These are phyloP conservation scores for Phenganax subtilis DNA, from an alignment of 92 coral and sea anemone genomes.

Conservation along the genomic window DNA sequence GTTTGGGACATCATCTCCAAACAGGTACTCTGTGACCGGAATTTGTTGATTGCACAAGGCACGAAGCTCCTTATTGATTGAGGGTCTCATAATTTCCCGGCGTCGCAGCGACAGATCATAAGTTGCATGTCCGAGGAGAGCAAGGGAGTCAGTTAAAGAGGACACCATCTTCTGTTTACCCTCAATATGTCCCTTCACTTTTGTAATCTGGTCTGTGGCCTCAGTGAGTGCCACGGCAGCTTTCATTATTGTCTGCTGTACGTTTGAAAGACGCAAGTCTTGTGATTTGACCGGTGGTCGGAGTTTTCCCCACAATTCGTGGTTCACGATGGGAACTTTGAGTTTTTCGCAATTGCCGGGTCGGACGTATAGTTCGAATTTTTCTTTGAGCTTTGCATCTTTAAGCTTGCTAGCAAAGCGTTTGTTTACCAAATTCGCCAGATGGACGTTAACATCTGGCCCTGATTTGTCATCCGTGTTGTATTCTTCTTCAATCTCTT, in stretches of 20 bases:
- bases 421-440: constrained; percentile 46
- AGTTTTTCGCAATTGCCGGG: constrained; percentile 49
- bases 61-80: constrained; percentile 39
- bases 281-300: constrained; percentile 34
- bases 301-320: constrained; percentile 40
- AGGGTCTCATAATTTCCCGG: constrained; percentile 11
- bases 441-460: constrained; percentile 36
- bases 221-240: constrained; percentile 30
- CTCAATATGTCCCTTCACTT: not conserved
- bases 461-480: constrained; percentile 45
- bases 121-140: not conserved
- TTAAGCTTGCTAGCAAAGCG: constrained; percentile 41
- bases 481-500: constrained; percentile 46
- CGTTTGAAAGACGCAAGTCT: constrained; percentile 36
- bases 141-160: too few relatives aligned
- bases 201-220: constrained; percentile 13
- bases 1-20: constrained; percentile 47
- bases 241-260: constrained; percentile 39
- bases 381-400: constrained; percentile 50
- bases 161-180: too few relatives aligned
- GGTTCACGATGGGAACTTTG: constrained; percentile 40
- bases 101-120: constrained; percentile 2
- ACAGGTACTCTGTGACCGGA: constrained; percentile 36
- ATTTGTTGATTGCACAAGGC: constrained; percentile 39
- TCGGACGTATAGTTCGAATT: constrained; percentile 41